phyloP scores from a whole-genome alignment of 1,140 invertebrate genomes.

The Sipha flava region DNA sequence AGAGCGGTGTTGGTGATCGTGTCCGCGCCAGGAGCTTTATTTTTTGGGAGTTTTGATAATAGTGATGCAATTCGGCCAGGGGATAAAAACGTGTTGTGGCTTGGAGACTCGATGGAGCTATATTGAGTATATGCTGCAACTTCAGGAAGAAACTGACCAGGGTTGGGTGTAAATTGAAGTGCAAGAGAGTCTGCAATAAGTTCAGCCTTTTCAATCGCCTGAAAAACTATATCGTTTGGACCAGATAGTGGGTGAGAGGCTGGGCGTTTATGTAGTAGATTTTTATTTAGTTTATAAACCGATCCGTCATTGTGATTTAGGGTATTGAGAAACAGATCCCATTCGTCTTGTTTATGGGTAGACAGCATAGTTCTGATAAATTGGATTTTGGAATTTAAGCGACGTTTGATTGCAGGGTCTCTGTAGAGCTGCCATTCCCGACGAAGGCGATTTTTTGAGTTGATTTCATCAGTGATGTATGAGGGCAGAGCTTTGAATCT shows the following conservation, averaged over 20 bases:
- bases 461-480: not conserved
- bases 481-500: not conserved
- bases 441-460: not conserved
- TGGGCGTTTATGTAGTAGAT: not conserved
- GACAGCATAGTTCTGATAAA: not conserved
- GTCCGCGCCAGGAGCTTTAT: not conserved
- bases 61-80: not conserved
- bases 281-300: not conserved
- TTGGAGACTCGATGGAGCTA: not conserved
- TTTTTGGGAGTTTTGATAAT: not conserved
- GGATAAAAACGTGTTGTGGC: not conserved
- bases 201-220: not conserved
- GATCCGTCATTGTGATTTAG: not conserved
- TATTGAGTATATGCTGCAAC: not conserved
- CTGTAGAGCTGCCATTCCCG: not conserved
- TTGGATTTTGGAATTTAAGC: not conserved
- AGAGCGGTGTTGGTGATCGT: not conserved
- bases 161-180: not conserved
- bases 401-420: not conserved
- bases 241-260: not conserved
- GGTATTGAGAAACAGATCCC: not conserved
- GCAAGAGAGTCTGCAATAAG: not conserved
- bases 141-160: not conserved
- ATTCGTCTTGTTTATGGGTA: not conserved
- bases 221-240: not conserved